Evolutionary conservation across 2,797 vertebrate genomes (phyloP).

Genomic region (Coccyzus lansbergi): DNA sequence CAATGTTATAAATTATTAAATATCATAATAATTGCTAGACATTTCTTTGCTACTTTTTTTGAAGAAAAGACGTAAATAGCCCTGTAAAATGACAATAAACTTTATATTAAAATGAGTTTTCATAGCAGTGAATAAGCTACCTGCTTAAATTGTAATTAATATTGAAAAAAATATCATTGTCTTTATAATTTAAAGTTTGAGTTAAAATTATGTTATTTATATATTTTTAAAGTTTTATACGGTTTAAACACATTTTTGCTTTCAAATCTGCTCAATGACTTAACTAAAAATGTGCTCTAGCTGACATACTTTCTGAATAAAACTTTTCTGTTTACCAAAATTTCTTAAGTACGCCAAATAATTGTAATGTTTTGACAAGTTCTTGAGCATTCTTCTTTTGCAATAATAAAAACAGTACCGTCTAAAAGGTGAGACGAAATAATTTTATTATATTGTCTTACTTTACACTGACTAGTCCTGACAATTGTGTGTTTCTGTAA

Average conservation of each 20-base stretch:
- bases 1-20: conserved; percentile 32
- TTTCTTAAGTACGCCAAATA: background rate
- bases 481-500: background rate
- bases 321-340: background rate
- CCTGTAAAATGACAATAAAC: background rate
- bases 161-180: background rate
- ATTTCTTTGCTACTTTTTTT: background rate
- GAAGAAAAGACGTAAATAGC: background rate
- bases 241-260: background rate
- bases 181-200: background rate
- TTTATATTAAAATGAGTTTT: background rate
- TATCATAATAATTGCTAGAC: background rate
- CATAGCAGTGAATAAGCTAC: background rate
- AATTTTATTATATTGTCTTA: background rate
- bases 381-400: background rate
- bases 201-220: background rate
- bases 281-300: background rate
- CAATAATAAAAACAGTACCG: background rate
- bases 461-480: background rate
- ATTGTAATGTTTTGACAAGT: background rate
- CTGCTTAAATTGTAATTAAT: background rate
- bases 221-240: background rate
- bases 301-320: background rate
- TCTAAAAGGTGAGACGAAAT: background rate
- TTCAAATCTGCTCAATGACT: background rate